A percentile compares a stretch with the other conserved stretches of the same genome.
phyloP scores from a whole-genome alignment of 2,797 vertebrate genomes.

The Hydrolagus colliei region DNA sequence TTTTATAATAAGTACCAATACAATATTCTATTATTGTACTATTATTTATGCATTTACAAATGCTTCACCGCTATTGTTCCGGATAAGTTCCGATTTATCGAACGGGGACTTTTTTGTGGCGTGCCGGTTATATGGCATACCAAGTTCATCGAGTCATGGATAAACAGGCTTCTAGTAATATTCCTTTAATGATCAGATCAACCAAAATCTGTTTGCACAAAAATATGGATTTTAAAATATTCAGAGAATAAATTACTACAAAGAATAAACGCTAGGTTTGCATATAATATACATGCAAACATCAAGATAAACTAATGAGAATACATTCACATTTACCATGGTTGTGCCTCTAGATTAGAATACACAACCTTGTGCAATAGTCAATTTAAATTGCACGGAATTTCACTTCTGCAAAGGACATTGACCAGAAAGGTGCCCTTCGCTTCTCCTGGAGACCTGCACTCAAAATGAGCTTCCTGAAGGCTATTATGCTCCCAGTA shows the following conservation, averaged over 20 bases:
- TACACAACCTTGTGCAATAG: background rate
- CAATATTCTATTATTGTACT: no score
- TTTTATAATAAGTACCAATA: no score
- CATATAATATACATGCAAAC: background rate
- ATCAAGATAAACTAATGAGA: background rate
- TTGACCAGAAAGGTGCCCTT: background rate
- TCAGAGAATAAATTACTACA: background rate
- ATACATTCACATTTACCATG: background rate
- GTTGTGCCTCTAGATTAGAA: background rate
- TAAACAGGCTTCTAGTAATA: no score
- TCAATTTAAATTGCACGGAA: background rate
- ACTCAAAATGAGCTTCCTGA: background rate
- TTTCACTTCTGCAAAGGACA: background rate
- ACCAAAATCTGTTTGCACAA: background rate
- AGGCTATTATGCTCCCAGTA: background rate
- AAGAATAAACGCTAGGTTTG: no score
- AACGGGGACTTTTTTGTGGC: no score
- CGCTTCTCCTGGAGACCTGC: background rate
- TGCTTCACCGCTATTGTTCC: no score
- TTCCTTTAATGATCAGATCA: background rate
- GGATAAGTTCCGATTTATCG: no score
- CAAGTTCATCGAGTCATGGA: no score
- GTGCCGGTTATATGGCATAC: no score
- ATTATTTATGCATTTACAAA: no score
- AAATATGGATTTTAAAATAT: background rate